phyloP scores from a whole-genome alignment of 2,797 vertebrate genomes.

The Galaxias olidus region DNA sequence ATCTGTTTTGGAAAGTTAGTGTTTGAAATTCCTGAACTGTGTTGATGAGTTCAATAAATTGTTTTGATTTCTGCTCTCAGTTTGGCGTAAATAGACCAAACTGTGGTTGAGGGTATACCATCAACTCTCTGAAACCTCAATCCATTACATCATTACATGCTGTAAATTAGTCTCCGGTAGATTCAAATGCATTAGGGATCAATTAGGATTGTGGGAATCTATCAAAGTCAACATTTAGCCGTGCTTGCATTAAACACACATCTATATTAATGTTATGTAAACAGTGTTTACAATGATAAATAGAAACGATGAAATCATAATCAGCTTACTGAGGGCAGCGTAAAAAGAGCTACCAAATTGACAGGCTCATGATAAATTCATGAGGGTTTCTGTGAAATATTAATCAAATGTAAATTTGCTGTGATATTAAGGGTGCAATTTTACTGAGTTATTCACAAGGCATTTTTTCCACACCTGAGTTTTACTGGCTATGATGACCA shows the following conservation, averaged over 20 bases:
- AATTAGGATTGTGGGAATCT: constrained; percentile 35
- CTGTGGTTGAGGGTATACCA: too few species aligned
- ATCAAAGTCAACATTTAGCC: constrained; percentile 33
- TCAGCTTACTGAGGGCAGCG: constrained; percentile 41
- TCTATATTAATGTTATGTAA: constrained; percentile 63
- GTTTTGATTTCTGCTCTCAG: too few species aligned
- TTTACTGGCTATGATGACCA: neutral
- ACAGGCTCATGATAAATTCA: constrained; percentile 69
- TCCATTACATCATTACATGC: neutral
- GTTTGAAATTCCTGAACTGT: too few species aligned
- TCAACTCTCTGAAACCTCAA: too few species aligned
- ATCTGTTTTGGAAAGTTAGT: too few species aligned
- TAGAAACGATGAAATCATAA: constrained; percentile 51
- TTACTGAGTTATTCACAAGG: constrained; percentile 16
- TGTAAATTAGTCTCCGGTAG: constrained; percentile 15
- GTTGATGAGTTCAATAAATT: too few species aligned
- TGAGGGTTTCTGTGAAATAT: constrained; percentile 66
- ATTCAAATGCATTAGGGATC: constrained; percentile 34
- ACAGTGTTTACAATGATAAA: constrained; percentile 59
- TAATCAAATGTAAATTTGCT: constrained; percentile 68
- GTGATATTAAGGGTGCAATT: constrained; percentile 46
- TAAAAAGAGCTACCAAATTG: constrained; percentile 59
- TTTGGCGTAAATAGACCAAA: too few species aligned
- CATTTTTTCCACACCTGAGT: constrained; percentile 22
- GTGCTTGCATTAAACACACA: constrained; percentile 42